Conservation (phyloP, 2,888 invertebrate genomes). For the Micoletzkya japonica region DNA sequence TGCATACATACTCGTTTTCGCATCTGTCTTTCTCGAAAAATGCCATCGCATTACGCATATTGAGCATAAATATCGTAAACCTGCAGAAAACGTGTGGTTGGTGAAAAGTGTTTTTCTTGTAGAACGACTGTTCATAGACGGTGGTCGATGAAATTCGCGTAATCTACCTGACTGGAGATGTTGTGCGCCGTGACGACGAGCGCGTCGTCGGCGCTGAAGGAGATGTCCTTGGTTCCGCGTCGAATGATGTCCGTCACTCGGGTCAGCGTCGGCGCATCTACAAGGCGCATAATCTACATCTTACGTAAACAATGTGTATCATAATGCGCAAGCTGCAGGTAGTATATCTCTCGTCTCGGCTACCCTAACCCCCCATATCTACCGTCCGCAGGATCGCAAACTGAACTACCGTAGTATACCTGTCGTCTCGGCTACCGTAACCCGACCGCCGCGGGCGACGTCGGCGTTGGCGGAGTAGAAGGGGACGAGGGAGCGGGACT, state of each 20-base stretch:
- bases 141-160: too few species aligned
- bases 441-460: conserved; percentile 23
- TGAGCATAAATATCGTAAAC: too few species aligned
- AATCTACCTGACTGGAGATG: conserved; percentile 37
- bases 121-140: neutral
- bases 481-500: neutral
- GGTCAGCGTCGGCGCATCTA: conserved; percentile 42
- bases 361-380: neutral
- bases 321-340: neutral
- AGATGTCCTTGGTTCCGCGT: conserved; percentile 41
- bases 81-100: too few species aligned
- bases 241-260: conserved; percentile 46
- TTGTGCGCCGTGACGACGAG: conserved; percentile 54
- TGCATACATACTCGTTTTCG: too few species aligned
- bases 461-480: conserved; percentile 12
- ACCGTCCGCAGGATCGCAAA: neutral
- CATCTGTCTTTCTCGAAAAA: too few species aligned
- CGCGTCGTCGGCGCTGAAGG: conserved; percentile 53
- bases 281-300: neutral
- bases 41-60: too few species aligned
- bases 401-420: too few species aligned
- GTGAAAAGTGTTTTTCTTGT: conserved; percentile 5
- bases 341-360: neutral
- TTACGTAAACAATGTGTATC: neutral
- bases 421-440: conserved; percentile 47